Conservation (phyloP, 2,797 vertebrate genomes). For the Poecile montanus region DNA sequence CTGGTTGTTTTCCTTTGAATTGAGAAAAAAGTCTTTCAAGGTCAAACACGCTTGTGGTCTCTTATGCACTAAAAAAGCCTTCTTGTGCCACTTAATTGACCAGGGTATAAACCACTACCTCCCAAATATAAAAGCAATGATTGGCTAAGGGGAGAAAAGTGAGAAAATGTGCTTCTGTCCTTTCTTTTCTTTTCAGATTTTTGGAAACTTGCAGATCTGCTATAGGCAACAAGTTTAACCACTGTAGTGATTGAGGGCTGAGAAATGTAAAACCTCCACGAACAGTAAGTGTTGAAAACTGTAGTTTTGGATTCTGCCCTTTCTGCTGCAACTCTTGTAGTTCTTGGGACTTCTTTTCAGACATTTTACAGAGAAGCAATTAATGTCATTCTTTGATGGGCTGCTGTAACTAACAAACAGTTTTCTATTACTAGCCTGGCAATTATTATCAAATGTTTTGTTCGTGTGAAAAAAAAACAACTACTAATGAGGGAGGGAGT, state of each 20-base stretch:
- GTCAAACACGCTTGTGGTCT: neutral
- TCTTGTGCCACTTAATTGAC: neutral
- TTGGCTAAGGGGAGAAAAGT: neutral
- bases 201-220: neutral
- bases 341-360: neutral
- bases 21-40: neutral
- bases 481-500: neutral
- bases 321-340: neutral
- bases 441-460: neutral
- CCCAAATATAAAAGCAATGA: neutral
- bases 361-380: neutral
- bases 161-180: neutral
- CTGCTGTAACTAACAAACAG: neutral
- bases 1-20: neutral
- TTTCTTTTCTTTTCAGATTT: neutral
- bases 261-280: neutral
- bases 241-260: neutral
- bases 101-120: neutral
- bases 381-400: neutral
- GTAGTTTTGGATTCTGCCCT: neutral
- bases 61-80: accelerated
- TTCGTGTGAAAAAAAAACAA: neutral
- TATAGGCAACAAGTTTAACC: neutral
- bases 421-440: neutral
- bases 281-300: neutral